Evolutionary conservation across 2,888 invertebrate genomes (phyloP), one percentile per base, ranked within the genome.

Genomic region (Creontiades dilutus): DNA sequence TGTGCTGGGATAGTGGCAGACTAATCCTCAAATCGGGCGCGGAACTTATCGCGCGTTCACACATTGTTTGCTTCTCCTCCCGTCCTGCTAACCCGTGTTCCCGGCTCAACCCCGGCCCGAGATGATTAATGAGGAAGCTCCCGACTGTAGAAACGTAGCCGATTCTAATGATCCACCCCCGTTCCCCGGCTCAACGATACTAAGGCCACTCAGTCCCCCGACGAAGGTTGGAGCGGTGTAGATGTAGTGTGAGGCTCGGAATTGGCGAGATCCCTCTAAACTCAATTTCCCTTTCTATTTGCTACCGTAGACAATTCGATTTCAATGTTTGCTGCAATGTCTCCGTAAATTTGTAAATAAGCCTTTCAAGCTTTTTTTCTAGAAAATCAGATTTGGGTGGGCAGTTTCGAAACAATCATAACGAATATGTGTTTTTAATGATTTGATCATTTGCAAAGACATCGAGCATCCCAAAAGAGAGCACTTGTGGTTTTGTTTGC

Each of bases 31-130:
- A 78, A 78, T 78, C 47, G 19, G 78, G 78, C 46, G 16, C 78
- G 78, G 78, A 78, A 37, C 78, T 78, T 78, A 78, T 78, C 78
- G 47, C 46, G 78, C 46, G 78, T 78, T 78, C 78, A 78, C 78
- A 47, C 78, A 47, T 78, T 47, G 37, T 78, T 47, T 47, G 46
- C 78, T 19, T 12, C 75, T 28, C 76, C 75, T 2, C 13, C 75
- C 23, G 23, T 11, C 75, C 14, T 28, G 46, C 76, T 16, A 76
- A 76, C 46, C 76, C 28, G n/a, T 16, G 61, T 47, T 78, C 76
- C 76, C 76, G 27, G 23, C 76, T 16, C 78, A 78, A 46, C 78
- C 46, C 76, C 46, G 47, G 16, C 9, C n/a, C 46, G 47, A 78
- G 46, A 78, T 46, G 46, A 46, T 47, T 78, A 46, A 46, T 46